phyloP scores from a whole-genome alignment of 2,888 invertebrate genomes.

The Griposia aprilina region DNA sequence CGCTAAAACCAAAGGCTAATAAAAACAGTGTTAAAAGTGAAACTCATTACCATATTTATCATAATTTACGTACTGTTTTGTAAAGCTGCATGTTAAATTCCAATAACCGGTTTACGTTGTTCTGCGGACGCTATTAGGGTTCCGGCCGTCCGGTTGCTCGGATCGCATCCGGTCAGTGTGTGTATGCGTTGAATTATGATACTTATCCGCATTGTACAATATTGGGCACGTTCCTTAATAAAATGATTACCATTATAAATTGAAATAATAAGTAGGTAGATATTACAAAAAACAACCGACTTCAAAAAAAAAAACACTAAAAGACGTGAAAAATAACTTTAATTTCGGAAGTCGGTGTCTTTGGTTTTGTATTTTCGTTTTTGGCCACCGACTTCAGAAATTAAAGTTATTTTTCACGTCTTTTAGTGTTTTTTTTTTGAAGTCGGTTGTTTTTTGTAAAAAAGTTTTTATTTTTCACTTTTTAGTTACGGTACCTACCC shows the following conservation, averaged over 20 bases:
- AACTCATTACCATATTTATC: constrained; percentile 38
- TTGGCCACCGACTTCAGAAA: too few relatives aligned
- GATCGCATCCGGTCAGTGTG: constrained; percentile 27
- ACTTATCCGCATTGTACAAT: constrained; percentile 26
- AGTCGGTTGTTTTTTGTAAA: too few relatives aligned
- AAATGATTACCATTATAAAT: not conserved
- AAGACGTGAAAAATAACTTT: too few relatives aligned
- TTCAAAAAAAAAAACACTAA: too few relatives aligned
- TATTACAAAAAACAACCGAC: too few relatives aligned
- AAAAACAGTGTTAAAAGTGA: constrained; percentile 38
- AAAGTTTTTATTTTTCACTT: too few relatives aligned
- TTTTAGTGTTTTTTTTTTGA: too few relatives aligned
- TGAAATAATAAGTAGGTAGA: not conserved
- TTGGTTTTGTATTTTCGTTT: too few relatives aligned
- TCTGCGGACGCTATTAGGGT: constrained; percentile 32
- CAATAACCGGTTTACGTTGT: constrained; percentile 44
- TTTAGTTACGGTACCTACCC: too few relatives aligned
- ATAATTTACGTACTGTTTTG: constrained; percentile 39
- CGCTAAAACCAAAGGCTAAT: constrained; percentile 25
- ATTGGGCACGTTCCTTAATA: constrained; percentile 17
- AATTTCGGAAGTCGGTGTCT: too few relatives aligned
- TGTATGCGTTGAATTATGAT: constrained; percentile 40
- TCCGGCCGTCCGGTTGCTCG: constrained; percentile 25
- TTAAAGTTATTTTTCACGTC: too few relatives aligned
- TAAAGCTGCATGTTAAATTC: constrained; percentile 40